Percentiles rank a stretch among this genome's conserved stretches.
Evolutionary conservation across 1,140 invertebrate species (phyloP).

Genomic region (Drosophila rufa): DNA sequence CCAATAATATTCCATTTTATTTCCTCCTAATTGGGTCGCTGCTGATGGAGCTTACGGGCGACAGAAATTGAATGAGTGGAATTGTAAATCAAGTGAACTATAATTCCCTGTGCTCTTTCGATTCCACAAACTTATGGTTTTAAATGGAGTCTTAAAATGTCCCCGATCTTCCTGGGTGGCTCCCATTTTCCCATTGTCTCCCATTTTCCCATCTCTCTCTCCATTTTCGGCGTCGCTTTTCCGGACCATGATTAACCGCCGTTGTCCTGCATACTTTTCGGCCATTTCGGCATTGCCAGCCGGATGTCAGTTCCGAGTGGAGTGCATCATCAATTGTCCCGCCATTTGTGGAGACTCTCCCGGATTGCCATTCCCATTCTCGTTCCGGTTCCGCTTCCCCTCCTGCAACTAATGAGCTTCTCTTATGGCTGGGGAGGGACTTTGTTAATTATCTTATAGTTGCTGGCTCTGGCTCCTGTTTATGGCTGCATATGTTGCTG

Average conservation of each 20-base stretch:
- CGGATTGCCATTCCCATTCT: not conserved
- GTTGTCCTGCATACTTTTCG: constrained; percentile 22
- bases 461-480: constrained; percentile 14
- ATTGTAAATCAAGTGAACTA: constrained; percentile 4
- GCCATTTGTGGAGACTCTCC: constrained; percentile 3
- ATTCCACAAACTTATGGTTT: too few species aligned
- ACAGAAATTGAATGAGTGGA: not conserved
- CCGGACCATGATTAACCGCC: constrained; percentile 10
- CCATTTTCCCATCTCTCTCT: not conserved
- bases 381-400: not conserved
- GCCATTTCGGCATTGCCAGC: constrained; percentile 18
- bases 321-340: constrained; percentile 30
- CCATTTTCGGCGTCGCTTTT: not conserved
- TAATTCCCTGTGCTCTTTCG: not conserved
- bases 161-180: not conserved
- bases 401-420: constrained; percentile 16
- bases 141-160: not conserved
- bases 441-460: constrained; percentile 55
- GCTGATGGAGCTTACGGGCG: not conserved
- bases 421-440: not conserved
- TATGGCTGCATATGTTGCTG: constrained; percentile 21
- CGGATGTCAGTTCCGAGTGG: not conserved
- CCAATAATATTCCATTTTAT: constrained; percentile 24
- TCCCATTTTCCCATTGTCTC: not conserved
- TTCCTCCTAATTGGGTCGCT: constrained; percentile 22